Evolutionary conservation across 2,797 vertebrate genomes (phyloP), one percentile per base, ranked within the genome.

Genomic region (Poecilia velifera): DNA sequence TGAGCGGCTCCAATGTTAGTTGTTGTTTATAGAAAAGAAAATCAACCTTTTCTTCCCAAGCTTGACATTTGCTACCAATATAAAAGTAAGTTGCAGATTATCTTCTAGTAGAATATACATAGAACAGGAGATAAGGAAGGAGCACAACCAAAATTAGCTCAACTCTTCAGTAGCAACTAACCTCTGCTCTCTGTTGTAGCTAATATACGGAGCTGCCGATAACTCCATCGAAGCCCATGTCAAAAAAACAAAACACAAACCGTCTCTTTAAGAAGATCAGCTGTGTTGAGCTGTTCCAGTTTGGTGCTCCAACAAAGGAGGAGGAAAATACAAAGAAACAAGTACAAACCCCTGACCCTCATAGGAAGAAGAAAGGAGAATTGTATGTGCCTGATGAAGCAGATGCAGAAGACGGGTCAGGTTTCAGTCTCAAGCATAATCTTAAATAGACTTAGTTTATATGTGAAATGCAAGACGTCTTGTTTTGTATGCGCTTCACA

Each of bases 401-500:
- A 70, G 73, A 25, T 31, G 76, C 79, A 70, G 85, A 77, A 82
- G 81, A 66, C 79, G 49, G 89, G 72, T 93, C 87, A 59, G 78
- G 84, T 93, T 92, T 90, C 90, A 79, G 79, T 76, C 84, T 82
- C 10, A 25, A 22, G 28, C 53, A 28, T 71, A n/a, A 45, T 71
- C 41, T 71, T 13, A 16, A 71, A 70, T 1, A 43, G 41, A 45
- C 25, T n/a, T 71, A 8, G 41, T 16, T 14, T n/a, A 14, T 4
- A 14, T 45, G 59, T 73, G 80, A 84, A 81, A 59, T 85, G 79
- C 70, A 79, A 77, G 88, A 62, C 45, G 76, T 68, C 64, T 79
- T 71, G 49, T 75, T 68, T 72, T 71, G 71, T 76, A 81, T 76
- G 62, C 73, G 31, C 57, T 76, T 79, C 82, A 6, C 76, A 34